These are phyloP conservation scores for Taurulus bubalis DNA, from an alignment of 2,113 vertebrate genomes.

Conservation along the genomic window DNA sequence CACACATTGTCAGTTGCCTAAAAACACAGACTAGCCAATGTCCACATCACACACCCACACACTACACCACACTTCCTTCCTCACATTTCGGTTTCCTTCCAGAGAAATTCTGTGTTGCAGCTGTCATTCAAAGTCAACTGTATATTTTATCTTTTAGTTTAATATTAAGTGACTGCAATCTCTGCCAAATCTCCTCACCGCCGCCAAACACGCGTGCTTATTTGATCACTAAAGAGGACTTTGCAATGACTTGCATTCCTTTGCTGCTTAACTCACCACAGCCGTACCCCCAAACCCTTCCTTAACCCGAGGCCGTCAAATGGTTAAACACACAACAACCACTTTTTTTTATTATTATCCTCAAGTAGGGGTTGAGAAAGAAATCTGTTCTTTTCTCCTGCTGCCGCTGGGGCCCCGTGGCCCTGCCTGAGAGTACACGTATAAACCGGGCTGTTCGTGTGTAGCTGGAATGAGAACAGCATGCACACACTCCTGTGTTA, in stretches of 20 bases:
- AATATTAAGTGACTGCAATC: not conserved
- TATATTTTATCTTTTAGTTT: not conserved
- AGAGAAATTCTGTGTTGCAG: not conserved
- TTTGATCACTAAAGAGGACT: too few relatives aligned
- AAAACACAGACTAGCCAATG: not conserved
- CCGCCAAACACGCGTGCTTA: not conserved
- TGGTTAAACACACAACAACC: not conserved
- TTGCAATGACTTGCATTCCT: not conserved
- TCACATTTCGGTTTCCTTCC: not conserved
- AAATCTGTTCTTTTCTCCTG: conserved; percentile 40
- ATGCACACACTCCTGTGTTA: conserved; percentile 10
- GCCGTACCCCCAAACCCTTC: not conserved
- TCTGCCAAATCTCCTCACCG: not conserved
- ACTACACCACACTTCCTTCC: conserved; percentile 44
- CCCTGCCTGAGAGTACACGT: not conserved
- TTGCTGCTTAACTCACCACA: not conserved
- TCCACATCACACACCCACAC: conserved; percentile 9
- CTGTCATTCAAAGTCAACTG: not conserved
- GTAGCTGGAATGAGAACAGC: conserved; percentile 6
- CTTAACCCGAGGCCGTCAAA: not conserved
- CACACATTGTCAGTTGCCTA: conserved; percentile 20
- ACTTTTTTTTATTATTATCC: not conserved
- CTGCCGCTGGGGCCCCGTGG: not conserved
- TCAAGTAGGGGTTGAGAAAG: conserved; percentile 7
- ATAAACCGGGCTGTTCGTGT: conserved; percentile 36